phyloP scores from a whole-genome alignment of 2,888 invertebrate genomes.

The Clivina fossor region DNA sequence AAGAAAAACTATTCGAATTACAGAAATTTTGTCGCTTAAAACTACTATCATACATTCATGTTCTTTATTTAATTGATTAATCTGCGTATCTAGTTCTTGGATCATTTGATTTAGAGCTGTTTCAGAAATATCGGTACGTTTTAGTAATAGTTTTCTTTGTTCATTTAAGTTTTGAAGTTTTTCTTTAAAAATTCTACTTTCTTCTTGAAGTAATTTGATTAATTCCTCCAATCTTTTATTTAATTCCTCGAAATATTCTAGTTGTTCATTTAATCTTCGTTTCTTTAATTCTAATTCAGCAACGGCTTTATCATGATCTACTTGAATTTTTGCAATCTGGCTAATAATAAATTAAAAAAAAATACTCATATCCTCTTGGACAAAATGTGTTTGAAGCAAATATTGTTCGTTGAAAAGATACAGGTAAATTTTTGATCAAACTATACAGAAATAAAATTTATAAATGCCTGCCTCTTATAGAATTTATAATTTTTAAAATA shows the following conservation, averaged over 20 bases:
- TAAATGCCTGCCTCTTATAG: too few relatives aligned
- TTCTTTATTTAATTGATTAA: constrained; percentile 42
- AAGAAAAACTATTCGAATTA: constrained; percentile 2
- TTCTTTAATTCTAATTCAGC: constrained; percentile 36
- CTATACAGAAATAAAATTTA: too few relatives aligned
- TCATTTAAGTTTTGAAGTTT: constrained; percentile 43
- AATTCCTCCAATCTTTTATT: constrained; percentile 20
- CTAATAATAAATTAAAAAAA: constrained; percentile 20
- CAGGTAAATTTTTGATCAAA: too few relatives aligned
- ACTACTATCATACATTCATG: constrained; percentile 42
- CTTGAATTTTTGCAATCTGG: constrained; percentile 39
- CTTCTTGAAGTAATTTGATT: constrained; percentile 39
- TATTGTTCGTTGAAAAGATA: too few relatives aligned
- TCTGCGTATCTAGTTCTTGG: constrained; percentile 43
- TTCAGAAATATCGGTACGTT: constrained; percentile 32
- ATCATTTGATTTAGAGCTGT: constrained; percentile 30
- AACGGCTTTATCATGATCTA: constrained; percentile 37
- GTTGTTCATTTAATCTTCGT: constrained; percentile 29
- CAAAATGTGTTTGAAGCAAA: too few relatives aligned
- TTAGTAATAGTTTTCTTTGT: constrained; percentile 40
- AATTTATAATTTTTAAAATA: too few relatives aligned
- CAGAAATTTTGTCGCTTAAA: constrained; percentile 15
- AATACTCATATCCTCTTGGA: too few relatives aligned
- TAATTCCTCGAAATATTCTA: constrained; percentile 42
- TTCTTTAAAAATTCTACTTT: constrained; percentile 42